Percentiles rank a stretch among this genome's conserved stretches.
These are phyloP conservation scores for Sylvia borin DNA, from an alignment of 2,797 vertebrate genomes.

Conservation along the genomic window DNA sequence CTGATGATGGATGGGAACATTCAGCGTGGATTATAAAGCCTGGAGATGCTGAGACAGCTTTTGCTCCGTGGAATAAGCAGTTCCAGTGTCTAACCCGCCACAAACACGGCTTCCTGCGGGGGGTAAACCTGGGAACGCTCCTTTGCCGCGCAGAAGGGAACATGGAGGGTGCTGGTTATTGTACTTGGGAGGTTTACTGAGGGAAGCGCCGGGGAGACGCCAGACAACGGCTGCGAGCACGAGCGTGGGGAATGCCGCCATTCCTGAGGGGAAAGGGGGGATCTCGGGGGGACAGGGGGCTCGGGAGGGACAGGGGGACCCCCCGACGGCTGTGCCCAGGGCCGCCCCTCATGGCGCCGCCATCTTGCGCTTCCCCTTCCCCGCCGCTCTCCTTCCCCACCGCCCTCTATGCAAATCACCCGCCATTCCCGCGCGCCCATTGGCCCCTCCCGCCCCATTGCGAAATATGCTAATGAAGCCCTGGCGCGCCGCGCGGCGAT, in stretches of 20 bases:
- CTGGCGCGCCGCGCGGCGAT: neutral
- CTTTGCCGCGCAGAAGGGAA: neutral
- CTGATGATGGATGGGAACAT: neutral
- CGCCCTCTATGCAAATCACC: neutral
- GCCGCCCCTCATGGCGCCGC: neutral
- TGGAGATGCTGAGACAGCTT: fast-evolving
- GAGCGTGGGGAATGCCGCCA: fast-evolving
- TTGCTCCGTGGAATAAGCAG: fast-evolving
- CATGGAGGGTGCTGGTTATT: neutral
- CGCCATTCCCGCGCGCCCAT: neutral
- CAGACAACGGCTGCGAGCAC: fast-evolving
- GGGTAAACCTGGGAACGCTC: fast-evolving
- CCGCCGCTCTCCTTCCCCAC: neutral
- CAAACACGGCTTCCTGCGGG: fast-evolving
- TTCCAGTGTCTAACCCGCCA: fast-evolving
- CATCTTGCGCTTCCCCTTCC: neutral
- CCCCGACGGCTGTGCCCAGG: fast-evolving
- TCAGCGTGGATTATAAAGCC: neutral
- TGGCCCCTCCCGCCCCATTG: neutral
- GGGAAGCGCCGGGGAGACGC: neutral
- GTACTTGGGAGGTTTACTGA: fast-evolving
- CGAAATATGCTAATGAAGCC: neutral
- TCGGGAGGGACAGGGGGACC: fast-evolving
- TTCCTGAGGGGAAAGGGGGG: neutral
- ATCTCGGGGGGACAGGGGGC: neutral